Base-by-base conservation (phyloP, 1,140 invertebrate genomes). In the Drosophila rhopaloa region DNA sequence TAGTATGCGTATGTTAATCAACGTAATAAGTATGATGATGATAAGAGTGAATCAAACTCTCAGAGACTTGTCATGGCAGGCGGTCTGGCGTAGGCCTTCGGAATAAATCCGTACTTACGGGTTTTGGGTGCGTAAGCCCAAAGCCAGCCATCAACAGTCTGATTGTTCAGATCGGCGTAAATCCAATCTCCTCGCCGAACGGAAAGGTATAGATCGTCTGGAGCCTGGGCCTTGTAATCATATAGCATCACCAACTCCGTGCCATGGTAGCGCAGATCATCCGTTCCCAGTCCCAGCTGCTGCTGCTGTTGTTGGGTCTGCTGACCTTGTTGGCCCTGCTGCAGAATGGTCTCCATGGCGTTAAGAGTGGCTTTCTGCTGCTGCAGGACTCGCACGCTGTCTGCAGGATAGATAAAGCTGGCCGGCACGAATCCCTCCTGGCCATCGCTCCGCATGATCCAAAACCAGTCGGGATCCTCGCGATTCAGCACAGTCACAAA, bases 341-440 rank as follows among this genome's bases (percentile, higher is more conserved):
- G 67, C 35, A 81, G 14, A 3, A 79, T 73, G 10, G 35, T 76
- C 35, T 91, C 89, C 67, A 92, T 59, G 37, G 80, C 76, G 58
- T 79, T 91, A 1, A 84, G 55, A 51, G 76, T 91, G 4, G 83
- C 81, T 46, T 67, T 48, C n/a, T 90, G 86, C 59, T 92, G 91
- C 55, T 92, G 91, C 43, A 84, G 94, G 94, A 97, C 96, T 57
- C 96, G 95, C 38, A 97, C 96, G 93, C 95, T 95, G 78, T 96
- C 95, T 44, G 96, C 97, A 6, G 97, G 97, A 94, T 98, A 98
- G 0, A 98, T 96, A 93, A 98, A 98, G n/a, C 96, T 97, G 32
- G 96, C 96, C 7, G 98, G 98, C 32, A 99, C 97, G 93, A 99
- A 99, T 10, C 98, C 98, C 93, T 99, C 98, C 86, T 98, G 96